phyloP scores from a whole-genome alignment of 1,140 invertebrate genomes.

The Lordiphosa stackelbergi region DNA sequence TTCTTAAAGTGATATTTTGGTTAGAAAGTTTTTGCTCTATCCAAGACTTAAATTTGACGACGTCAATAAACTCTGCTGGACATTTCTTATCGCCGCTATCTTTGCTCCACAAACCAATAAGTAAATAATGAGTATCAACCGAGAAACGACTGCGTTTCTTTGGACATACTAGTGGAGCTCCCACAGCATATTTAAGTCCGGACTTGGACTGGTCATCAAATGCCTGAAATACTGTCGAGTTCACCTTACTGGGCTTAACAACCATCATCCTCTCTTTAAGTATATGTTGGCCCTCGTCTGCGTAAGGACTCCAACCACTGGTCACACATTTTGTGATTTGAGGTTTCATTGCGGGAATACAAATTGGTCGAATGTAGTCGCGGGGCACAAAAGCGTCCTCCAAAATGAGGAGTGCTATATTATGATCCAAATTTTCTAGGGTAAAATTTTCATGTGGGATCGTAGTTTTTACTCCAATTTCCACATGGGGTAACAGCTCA shows the following conservation, averaged over 20 bases:
- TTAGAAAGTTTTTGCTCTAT: conserved; percentile 3
- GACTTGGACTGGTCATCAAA: too few species aligned
- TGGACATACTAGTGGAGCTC: conserved; percentile 28
- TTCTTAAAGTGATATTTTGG: neutral
- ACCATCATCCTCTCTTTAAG: neutral
- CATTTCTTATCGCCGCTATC: neutral
- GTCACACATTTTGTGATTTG: neutral
- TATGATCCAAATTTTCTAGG: neutral
- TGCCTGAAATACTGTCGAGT: neutral
- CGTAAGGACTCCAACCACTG: conserved; percentile 17
- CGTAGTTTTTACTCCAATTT: neutral
- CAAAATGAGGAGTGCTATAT: conserved; percentile 18
- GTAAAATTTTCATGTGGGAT: neutral
- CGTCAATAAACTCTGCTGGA: conserved; percentile 1
- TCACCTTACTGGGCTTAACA: neutral
- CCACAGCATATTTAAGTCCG: neutral
- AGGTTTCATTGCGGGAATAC: neutral
- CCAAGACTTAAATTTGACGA: neutral
- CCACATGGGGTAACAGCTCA: conserved; percentile 12
- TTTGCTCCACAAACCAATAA: conserved; percentile 17
- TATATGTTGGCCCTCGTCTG: neutral
- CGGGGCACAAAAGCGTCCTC: neutral
- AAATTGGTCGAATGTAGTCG: conserved; percentile 3
- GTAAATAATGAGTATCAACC: neutral
- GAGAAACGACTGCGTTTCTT: neutral